These are phyloP conservation scores for Osmoderma eremita DNA, from an alignment of 2,888 invertebrate genomes.

Conservation along the genomic window DNA sequence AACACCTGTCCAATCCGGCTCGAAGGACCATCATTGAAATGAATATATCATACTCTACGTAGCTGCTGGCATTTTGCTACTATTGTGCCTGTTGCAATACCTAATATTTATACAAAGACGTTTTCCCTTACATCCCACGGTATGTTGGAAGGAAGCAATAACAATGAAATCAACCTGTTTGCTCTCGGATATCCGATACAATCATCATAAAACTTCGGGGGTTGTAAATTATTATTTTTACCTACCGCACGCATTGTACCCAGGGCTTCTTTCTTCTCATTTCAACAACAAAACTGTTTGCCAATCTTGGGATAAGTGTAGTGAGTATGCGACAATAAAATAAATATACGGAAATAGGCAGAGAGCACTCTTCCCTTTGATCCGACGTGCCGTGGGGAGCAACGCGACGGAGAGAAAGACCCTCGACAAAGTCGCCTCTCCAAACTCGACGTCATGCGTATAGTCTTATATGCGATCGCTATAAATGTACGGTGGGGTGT, in stretches of 20 bases:
- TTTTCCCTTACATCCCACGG: slow-evolving; percentile 5
- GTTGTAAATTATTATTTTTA: slow-evolving; percentile 55
- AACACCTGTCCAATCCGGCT: too few species aligned
- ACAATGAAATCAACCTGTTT: slow-evolving; percentile 35
- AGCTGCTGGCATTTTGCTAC: too few species aligned
- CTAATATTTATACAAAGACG: slow-evolving; percentile 1
- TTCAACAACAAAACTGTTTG: slow-evolving; percentile 49
- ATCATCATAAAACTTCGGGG: slow-evolving; percentile 43
- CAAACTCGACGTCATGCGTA: too few species aligned
- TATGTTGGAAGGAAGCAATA: slow-evolving; percentile 26
- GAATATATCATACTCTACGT: too few species aligned
- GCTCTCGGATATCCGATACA: slow-evolving; percentile 33
- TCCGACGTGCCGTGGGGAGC: slow-evolving; percentile 49
- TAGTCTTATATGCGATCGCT: too few species aligned
- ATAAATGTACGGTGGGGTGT: neutral
- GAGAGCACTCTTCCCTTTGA: slow-evolving; percentile 58
- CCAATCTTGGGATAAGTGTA: slow-evolving; percentile 62
- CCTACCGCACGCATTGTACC: slow-evolving; percentile 43
- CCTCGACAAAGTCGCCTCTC: slow-evolving; percentile 19
- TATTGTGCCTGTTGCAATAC: neutral
- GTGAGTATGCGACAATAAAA: slow-evolving; percentile 63
- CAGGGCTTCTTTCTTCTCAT: slow-evolving; percentile 43
- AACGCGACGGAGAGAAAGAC: slow-evolving; percentile 15
- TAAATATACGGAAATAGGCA: slow-evolving; percentile 61
- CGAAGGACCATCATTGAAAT: too few species aligned